Percentiles rank a stretch among this genome's conserved stretches.
Evolutionary conservation across 2,888 invertebrate genomes (phyloP).

Genomic region (Pristionchus fissidentatus): DNA sequence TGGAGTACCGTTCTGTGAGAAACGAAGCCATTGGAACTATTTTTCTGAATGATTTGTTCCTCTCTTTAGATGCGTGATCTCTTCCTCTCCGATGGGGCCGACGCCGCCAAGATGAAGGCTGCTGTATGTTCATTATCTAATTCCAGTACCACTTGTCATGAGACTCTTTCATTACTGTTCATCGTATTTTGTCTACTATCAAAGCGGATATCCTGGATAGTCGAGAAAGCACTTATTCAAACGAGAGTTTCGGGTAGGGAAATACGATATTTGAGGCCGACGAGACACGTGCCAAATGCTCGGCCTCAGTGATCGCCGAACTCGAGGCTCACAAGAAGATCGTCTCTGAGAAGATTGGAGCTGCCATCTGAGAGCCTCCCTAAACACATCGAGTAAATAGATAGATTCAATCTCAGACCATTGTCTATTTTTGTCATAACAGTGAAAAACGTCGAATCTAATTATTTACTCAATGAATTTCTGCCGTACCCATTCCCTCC

Average conservation of each 20-base stretch:
- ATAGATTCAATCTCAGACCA: too few species aligned
- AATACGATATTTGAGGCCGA: too few species aligned
- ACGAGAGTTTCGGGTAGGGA: too few species aligned
- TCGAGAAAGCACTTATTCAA: neutral
- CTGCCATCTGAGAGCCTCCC: neutral
- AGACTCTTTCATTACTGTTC: too few species aligned
- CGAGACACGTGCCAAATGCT: neutral
- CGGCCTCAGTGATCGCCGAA: neutral
- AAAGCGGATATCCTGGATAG: too few species aligned
- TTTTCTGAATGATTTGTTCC: neutral
- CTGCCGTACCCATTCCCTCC: neutral
- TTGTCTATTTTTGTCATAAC: too few species aligned
- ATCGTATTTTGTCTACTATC: neutral
- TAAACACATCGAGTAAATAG: neutral
- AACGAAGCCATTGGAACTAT: neutral
- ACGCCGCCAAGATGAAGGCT: conserved; percentile 2
- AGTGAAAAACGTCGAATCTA: neutral
- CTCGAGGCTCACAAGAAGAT: neutral
- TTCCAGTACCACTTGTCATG: too few species aligned
- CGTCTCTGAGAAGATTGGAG: conserved; percentile 6
- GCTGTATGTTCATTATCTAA: neutral
- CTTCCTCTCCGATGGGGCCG: neutral
- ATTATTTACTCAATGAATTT: neutral
- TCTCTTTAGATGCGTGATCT: neutral
- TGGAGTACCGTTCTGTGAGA: too few species aligned